Conservation (phyloP, 2,797 vertebrate species). For the Euphonia xanthogaster region DNA sequence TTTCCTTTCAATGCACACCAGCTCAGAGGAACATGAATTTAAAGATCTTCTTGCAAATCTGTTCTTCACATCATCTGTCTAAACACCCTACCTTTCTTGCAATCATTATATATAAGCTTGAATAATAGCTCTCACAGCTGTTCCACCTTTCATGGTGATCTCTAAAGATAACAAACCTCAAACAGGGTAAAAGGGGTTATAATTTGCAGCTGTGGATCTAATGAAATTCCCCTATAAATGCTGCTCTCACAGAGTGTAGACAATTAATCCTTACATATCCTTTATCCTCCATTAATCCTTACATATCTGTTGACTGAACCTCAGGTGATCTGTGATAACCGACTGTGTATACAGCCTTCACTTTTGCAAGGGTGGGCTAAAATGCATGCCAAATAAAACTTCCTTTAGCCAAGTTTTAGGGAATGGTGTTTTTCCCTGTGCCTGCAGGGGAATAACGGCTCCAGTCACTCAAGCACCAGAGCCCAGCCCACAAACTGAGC, state of each 20-base stretch:
- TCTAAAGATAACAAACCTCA: constrained; percentile 12
- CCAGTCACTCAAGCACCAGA: background rate
- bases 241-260: background rate
- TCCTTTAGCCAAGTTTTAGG: background rate
- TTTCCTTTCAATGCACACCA: background rate
- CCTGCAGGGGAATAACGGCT: background rate
- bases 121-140: background rate
- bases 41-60: background rate
- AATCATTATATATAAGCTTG: background rate
- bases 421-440: background rate
- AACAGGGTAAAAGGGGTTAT: background rate
- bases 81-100: background rate
- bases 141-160: background rate
- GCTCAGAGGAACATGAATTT: background rate
- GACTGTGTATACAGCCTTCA: background rate
- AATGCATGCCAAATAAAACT: background rate
- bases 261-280: background rate
- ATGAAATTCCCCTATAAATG: background rate
- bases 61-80: background rate
- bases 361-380: background rate
- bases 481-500: background rate
- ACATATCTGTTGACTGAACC: background rate
- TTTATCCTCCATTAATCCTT: background rate
- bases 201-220: background rate
- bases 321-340: background rate